Evolutionary conservation across 2,888 invertebrate species (phyloP), one percentile per base, ranked within the genome.

Genomic region (Eupithecia vulgata): DNA sequence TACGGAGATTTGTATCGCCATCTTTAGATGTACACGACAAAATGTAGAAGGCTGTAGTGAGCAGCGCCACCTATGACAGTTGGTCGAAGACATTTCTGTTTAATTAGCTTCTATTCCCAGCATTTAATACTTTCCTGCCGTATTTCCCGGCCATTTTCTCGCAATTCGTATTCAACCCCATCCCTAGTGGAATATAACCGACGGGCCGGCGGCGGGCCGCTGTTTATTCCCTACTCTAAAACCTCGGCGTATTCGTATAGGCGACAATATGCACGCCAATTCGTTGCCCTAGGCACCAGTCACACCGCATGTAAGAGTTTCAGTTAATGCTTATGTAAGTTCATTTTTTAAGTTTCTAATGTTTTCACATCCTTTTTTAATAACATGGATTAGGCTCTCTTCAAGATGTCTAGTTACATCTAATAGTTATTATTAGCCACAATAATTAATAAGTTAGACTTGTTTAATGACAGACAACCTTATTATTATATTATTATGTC

Each of bases 201-300:
- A 88, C 85, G 78, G 78, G 17, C 5, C 52, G 8, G 78, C 80
- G n/a, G n/a, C n/a, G n/a, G n/a, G n/a, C n/a, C n/a, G 82, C 86
- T 89, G 84, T 90, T 86, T 86, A 87, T 85, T 83, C 78, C 78
- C 77, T 76, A 76, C 83, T 83, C 84, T 84, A 85, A 85, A 87
- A 83, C 82, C 82, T 80, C 81, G 70, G 72, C 69, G 76, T 79
- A 79, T 81, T 83, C 77, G 82, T 82, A 88, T 86, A 86, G 86
- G 84, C 86, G 87, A 87, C 89, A 88, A 87, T 88, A 87, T 88
- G 87, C 87, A 84, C 83, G 86, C 85, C 87, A 82, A 87, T 86
- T 86, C 83, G 84, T 84, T 79, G 80, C 74, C 30, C 64, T 35
- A 78, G 72, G 37, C 65, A 77, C 57, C 68, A 52, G 10, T 88